Evolutionary conservation across 1,140 invertebrate genomes (phyloP), one percentile per base, ranked within the genome.

Genomic region (Rhagoletis pomonella): DNA sequence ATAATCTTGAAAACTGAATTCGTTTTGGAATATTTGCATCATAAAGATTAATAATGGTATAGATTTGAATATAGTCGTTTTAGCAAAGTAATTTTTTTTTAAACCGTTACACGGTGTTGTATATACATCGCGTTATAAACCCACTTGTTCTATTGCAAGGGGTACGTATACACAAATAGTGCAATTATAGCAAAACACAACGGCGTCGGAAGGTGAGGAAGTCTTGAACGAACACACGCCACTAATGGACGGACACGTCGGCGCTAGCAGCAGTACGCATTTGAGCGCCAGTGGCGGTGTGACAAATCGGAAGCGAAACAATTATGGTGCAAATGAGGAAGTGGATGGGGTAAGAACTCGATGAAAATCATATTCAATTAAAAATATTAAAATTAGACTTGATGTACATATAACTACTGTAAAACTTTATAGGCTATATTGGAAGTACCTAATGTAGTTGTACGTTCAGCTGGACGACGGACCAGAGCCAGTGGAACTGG

Each of bases 201-300:
- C 73, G 73, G 73, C 73, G 73, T 81, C 73, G 55, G 55, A 59
- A 6, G 12, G 58, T 10, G 58, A 62, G 60, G 10, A 19, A 5
- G 3, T 81, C 17, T 55, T 29, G 14, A 85, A 42, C 92, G 96
- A 96, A 94, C 95, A 95, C 89, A 96, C 96, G 92, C 96, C 96
- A 94, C 95, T 97, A 89, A 96, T 97, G 96, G 96, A 96, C 94
- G 96, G 95, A 91, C 96, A 96, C 94, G 96, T 96, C 90, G 95
- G 94, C 89, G 95, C 94, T 19, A 47, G 73, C 47, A 81, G 47
- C 44, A 81, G 65, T 59, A 59, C 88, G 60, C 87, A 89, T 86
- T 86, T 89, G 4, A 62, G 85, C 29, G 77, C 87, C 7, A 65
- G 85, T 88, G 64, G 81, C 59, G 58, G 87, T 62, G 69, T 85